Evolutionary conservation across 2,113 vertebrate species (phyloP).

Genomic region (Amphiprion percula): DNA sequence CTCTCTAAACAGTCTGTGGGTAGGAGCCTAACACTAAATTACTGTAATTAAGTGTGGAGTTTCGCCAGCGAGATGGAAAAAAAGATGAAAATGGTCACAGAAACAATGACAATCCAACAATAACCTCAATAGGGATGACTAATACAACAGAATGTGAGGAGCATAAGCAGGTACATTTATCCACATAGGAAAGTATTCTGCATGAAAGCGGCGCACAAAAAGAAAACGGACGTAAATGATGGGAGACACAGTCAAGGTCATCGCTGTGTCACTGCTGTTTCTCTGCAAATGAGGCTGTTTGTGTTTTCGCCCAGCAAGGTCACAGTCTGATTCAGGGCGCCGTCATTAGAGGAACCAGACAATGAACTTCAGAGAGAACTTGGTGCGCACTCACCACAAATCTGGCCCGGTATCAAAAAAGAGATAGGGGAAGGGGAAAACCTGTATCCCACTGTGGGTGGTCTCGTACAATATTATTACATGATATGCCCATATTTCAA

Average conservation of each 20-base stretch:
- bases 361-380: constrained; percentile 56
- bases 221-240: background rate
- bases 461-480: constrained; percentile 33
- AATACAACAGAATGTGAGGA: too few relatives aligned
- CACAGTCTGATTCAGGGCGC: constrained; percentile 37
- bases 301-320: constrained; percentile 35
- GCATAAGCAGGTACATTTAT: too few relatives aligned
- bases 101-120: too few relatives aligned
- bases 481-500: constrained; percentile 30
- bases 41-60: background rate
- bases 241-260: constrained; percentile 40
- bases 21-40: background rate
- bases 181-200: background rate
- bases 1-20: background rate
- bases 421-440: background rate
- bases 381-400: constrained; percentile 33
- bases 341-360: constrained; percentile 66
- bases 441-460: constrained; percentile 42
- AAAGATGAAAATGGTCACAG: background rate
- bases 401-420: constrained; percentile 58
- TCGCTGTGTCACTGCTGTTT: constrained; percentile 25
- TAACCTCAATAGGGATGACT: background rate
- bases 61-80: background rate
- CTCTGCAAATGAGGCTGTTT: constrained; percentile 58
- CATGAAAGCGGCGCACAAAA: background rate